These are phyloP conservation scores for Hirundo rustica DNA, from an alignment of 2,797 vertebrate species.

Conservation along the genomic window DNA sequence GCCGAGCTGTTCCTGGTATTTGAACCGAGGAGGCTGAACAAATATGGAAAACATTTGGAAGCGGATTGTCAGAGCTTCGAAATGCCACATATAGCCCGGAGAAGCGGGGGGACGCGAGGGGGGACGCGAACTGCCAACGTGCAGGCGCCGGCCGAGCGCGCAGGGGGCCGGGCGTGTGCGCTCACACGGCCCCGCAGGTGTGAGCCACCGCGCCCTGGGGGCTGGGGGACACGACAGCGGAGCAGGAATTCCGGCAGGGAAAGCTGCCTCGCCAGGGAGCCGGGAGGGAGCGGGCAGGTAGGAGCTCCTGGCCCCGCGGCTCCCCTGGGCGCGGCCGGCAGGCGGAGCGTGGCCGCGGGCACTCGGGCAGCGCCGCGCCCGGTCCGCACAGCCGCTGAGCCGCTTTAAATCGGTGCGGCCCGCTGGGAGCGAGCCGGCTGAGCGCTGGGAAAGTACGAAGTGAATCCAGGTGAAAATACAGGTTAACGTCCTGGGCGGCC, in stretches of 20 bases:
- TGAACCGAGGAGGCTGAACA: conserved; percentile 88
- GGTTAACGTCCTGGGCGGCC: background rate
- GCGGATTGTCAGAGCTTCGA: conserved; percentile 79
- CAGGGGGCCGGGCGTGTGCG: background rate
- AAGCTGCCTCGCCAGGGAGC: background rate
- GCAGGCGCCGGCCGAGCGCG: background rate
- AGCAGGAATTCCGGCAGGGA: background rate
- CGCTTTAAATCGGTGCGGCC: background rate
- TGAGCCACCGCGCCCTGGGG: too few species aligned
- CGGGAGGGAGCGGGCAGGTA: background rate
- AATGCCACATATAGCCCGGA: conserved; percentile 87
- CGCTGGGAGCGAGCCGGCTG: background rate
- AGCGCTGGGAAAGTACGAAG: fast-evolving
- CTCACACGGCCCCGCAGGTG: fast-evolving
- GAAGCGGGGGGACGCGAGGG: conserved; percentile 76
- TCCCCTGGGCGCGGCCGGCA: background rate
- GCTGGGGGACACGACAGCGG: fast-evolving
- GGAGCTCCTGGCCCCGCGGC: background rate
- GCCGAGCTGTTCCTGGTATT: conserved; percentile 77
- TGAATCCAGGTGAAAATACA: background rate
- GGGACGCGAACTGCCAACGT: conserved; percentile 85
- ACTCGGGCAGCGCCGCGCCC: background rate
- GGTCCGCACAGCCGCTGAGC: fast-evolving
- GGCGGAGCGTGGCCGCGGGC: fast-evolving
- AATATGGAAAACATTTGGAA: conserved; percentile 98